Conservation (phyloP, 2,888 invertebrate genomes). For the Chrysolina oricalcia region DNA sequence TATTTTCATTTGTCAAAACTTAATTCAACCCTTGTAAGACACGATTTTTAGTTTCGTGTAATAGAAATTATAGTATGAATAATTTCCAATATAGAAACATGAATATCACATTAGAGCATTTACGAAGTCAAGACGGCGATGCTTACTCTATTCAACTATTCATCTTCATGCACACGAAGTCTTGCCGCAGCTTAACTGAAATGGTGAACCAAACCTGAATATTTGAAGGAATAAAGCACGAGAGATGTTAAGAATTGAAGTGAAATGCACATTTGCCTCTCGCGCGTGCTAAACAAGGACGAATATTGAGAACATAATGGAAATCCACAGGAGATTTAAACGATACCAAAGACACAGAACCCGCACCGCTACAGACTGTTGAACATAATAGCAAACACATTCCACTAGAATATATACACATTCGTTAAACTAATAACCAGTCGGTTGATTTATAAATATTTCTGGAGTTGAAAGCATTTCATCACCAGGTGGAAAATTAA, state of each 20-base stretch:
- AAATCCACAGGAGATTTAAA: slow-evolving; percentile 55
- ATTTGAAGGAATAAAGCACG: slow-evolving; percentile 64
- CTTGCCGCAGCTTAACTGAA: slow-evolving; percentile 51
- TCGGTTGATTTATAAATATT: too few species aligned
- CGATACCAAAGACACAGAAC: slow-evolving; percentile 57
- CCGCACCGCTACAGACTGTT: slow-evolving; percentile 38
- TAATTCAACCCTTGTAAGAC: too few species aligned
- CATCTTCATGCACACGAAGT: background rate
- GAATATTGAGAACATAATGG: slow-evolving; percentile 41
- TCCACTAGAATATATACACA: background rate
- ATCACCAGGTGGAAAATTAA: too few species aligned
- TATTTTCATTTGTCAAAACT: too few species aligned
- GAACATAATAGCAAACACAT: background rate
- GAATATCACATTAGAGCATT: too few species aligned
- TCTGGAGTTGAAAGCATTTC: too few species aligned
- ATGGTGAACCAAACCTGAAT: slow-evolving; percentile 56
- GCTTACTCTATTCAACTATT: too few species aligned
- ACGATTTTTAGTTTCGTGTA: too few species aligned
- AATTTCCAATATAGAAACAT: too few species aligned
- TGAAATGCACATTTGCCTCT: slow-evolving; percentile 37
- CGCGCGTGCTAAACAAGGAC: slow-evolving; percentile 46
- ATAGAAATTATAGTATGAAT: too few species aligned
- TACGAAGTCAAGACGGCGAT: too few species aligned
- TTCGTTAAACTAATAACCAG: background rate
- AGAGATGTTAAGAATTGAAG: slow-evolving; percentile 58